Conservation (phyloP, 2,113 vertebrate species). For the Meles meles region DNA sequence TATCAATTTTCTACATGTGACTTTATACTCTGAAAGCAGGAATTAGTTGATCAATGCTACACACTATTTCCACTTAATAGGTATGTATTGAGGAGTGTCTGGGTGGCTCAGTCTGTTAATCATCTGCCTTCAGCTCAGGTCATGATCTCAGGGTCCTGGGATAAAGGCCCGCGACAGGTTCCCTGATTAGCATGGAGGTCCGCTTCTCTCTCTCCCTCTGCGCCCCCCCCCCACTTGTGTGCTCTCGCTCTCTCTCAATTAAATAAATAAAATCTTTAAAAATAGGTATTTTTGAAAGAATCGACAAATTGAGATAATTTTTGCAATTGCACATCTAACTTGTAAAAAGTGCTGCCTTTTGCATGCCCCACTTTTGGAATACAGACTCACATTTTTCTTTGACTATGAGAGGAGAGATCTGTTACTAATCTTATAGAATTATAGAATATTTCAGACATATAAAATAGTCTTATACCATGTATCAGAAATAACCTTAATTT, state of each 20-base stretch:
- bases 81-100: neutral
- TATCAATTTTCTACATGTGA: neutral
- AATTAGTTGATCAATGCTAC: neutral
- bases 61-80: neutral
- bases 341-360: neutral
- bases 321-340: neutral
- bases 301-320: neutral
- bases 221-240: neutral
- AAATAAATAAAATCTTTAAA: neutral
- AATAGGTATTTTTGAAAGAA: neutral
- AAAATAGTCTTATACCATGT: neutral
- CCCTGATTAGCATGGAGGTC: neutral
- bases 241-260: no score
- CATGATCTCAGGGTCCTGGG: neutral
- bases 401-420: neutral
- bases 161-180: rapidly evolving
- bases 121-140: neutral
- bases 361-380: neutral
- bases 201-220: neutral
- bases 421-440: neutral
- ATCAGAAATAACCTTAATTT: neutral
- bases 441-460: neutral
- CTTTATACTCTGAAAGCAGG: neutral
- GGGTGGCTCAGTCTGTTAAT: neutral
- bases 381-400: neutral